phyloP scores from a whole-genome alignment of 2,888 invertebrate genomes.

The Adelphocoris suturalis region DNA sequence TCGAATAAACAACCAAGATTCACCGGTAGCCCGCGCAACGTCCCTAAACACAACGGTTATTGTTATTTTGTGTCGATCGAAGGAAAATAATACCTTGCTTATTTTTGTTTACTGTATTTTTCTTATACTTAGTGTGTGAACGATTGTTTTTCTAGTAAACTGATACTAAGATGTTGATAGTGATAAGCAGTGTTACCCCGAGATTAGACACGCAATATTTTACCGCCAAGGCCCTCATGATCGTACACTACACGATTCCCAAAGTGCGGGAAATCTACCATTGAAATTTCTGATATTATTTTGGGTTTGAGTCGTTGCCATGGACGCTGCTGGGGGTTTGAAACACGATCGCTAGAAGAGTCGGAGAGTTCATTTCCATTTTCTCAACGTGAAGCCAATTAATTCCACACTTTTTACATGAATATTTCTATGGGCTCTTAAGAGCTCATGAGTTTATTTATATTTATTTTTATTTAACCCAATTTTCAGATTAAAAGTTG shows the following conservation, averaged over 20 bases:
- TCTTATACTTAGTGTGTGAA: conserved; percentile 6
- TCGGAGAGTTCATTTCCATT: too few relatives aligned
- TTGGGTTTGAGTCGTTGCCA: not conserved
- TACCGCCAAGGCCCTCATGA: not conserved
- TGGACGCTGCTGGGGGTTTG: not conserved
- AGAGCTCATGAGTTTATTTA: too few relatives aligned
- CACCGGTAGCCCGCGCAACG: conserved; percentile 10
- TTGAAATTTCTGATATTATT: not conserved
- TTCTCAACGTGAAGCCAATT: too few relatives aligned
- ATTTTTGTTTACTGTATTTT: conserved; percentile 10
- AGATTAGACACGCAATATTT: not conserved
- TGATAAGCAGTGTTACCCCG: conserved; percentile 22
- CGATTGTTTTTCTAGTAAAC: not conserved
- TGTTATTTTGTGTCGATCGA: conserved; percentile 25
- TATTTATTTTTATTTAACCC: too few relatives aligned
- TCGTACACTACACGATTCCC: not conserved
- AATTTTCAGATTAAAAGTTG: too few relatives aligned
- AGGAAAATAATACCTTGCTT: not conserved
- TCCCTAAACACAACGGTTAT: not conserved
- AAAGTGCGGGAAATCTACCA: not conserved
- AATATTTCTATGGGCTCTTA: too few relatives aligned
- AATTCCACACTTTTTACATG: too few relatives aligned
- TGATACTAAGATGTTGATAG: conserved; percentile 14
- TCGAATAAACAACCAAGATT: not conserved
- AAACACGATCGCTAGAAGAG: not conserved